A percentile compares a stretch with the other conserved stretches of the same genome.
phyloP scores from a whole-genome alignment of 2,113 vertebrate species.

The Actenoides lindsayi region DNA sequence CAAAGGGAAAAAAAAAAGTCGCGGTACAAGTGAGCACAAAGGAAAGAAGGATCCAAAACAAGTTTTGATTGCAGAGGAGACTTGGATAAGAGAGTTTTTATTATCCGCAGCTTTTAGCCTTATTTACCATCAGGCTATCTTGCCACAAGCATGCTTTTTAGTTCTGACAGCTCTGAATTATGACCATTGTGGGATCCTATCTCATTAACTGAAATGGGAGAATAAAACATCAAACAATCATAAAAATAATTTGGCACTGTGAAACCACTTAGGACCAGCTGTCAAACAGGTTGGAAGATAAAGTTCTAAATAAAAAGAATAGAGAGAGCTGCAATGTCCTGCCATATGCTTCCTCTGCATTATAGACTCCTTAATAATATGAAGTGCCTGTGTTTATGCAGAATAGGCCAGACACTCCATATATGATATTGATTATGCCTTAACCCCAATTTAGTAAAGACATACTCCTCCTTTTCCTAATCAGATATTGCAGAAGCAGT shows the following conservation, averaged over 20 bases:
- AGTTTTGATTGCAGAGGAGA: slow-evolving; percentile 74
- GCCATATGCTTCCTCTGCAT: slow-evolving; percentile 83
- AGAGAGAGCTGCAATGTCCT: slow-evolving; percentile 77
- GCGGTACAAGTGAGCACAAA: slow-evolving; percentile 51
- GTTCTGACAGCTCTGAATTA: slow-evolving; percentile 91
- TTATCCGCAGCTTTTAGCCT: slow-evolving; percentile 81
- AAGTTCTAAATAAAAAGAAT: slow-evolving; percentile 89
- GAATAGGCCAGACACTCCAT: slow-evolving; percentile 82
- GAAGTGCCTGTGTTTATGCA: slow-evolving; percentile 87
- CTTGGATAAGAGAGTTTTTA: slow-evolving; percentile 76
- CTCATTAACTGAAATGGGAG: slow-evolving; percentile 94
- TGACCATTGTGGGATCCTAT: slow-evolving; percentile 92
- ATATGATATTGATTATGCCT: slow-evolving; percentile 97
- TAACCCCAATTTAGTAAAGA: slow-evolving; percentile 91
- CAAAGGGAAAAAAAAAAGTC: neutral
- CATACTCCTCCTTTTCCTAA: slow-evolving; percentile 83
- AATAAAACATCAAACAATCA: slow-evolving; percentile 94
- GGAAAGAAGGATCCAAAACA: slow-evolving; percentile 70
- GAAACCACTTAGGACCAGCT: slow-evolving; percentile 91
- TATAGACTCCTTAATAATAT: slow-evolving; percentile 90
- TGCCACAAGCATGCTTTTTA: slow-evolving; percentile 86
- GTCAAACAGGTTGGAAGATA: slow-evolving; percentile 91
- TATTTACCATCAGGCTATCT: slow-evolving; percentile 83
- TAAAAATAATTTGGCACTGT: slow-evolving; percentile 95
- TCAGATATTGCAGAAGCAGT: slow-evolving; percentile 86